phyloP scores from a whole-genome alignment of 2,888 invertebrate species.

The Yponomeuta evonymella region DNA sequence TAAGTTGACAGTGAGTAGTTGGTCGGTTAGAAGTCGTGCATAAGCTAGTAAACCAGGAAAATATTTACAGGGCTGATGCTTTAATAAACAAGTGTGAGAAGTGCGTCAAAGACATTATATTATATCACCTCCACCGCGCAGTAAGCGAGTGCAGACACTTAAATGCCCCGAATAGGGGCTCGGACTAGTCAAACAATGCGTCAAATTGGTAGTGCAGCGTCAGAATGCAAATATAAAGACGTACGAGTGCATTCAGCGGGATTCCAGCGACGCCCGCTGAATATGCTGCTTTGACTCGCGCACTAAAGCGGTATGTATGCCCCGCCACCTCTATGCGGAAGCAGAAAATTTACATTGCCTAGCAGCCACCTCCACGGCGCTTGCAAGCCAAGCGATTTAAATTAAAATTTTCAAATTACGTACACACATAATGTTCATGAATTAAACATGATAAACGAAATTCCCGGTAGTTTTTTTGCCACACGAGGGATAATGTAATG shows the following conservation, averaged over 20 bases:
- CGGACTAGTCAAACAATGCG: slow-evolving; percentile 33
- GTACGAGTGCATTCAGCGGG: slow-evolving; percentile 38
- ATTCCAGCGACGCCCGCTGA: slow-evolving; percentile 22
- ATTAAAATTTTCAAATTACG: slow-evolving; percentile 17
- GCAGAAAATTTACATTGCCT: slow-evolving; percentile 24
- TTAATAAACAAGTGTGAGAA: neutral
- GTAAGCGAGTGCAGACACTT: neutral
- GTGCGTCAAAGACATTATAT: neutral
- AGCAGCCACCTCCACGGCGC: slow-evolving; percentile 16
- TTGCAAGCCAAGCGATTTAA: slow-evolving; percentile 13
- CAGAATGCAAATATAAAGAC: slow-evolving; percentile 43
- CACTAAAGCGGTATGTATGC: slow-evolving; percentile 20
- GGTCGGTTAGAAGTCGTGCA: too few species aligned
- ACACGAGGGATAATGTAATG: neutral
- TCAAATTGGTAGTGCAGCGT: slow-evolving; percentile 44
- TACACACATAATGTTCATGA: slow-evolving; percentile 12
- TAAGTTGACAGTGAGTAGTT: too few species aligned
- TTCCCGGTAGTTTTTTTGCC: neutral
- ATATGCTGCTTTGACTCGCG: slow-evolving; percentile 24
- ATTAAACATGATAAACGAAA: slow-evolving; percentile 7
- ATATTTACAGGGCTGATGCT: too few species aligned
- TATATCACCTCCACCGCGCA: neutral
- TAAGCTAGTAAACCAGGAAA: too few species aligned
- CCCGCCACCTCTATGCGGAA: slow-evolving; percentile 20
- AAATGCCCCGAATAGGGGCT: slow-evolving; percentile 12